Evolutionary conservation across 2,113 vertebrate species (phyloP).

Genomic region (Aleadryas rufinucha): DNA sequence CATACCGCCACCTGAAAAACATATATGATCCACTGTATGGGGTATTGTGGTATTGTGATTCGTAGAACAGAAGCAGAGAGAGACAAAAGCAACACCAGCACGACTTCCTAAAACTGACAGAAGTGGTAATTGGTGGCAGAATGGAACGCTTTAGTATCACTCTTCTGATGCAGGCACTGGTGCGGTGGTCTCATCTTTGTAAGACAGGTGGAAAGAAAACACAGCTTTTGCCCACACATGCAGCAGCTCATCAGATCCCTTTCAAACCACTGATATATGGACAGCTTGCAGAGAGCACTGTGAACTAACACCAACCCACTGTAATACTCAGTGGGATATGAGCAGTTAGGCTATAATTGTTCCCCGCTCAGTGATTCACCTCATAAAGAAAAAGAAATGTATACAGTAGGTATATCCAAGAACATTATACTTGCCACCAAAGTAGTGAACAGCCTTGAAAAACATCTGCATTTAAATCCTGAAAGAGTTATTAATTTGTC

Average conservation of each 20-base stretch:
- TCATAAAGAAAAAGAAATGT: not conserved
- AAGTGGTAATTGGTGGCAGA: not conserved
- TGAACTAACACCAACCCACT: not conserved
- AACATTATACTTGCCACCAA: not conserved
- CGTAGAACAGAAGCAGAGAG: not conserved
- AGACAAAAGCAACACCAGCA: not conserved
- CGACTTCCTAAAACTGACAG: not conserved
- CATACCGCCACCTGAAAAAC: not conserved
- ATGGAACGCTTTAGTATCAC: not conserved
- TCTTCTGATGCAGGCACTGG: not conserved
- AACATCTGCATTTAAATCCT: constrained; percentile 3
- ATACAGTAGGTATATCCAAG: not conserved
- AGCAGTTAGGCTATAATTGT: not conserved
- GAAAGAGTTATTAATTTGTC: constrained; percentile 30
- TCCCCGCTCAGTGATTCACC: not conserved
- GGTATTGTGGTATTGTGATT: too few species aligned
- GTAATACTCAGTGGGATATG: not conserved
- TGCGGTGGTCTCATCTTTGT: not conserved
- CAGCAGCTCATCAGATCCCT: not conserved
- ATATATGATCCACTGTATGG: too few species aligned
- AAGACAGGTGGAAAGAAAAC: not conserved
- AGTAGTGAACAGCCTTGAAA: not conserved
- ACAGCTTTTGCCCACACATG: not conserved
- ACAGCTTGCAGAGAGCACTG: not conserved
- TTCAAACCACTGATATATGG: not conserved